Percentiles rank a stretch among this genome's conserved stretches.
These are phyloP conservation scores for Nemotelus pantherinus DNA, from an alignment of 2,888 invertebrate genomes.

Conservation along the genomic window DNA sequence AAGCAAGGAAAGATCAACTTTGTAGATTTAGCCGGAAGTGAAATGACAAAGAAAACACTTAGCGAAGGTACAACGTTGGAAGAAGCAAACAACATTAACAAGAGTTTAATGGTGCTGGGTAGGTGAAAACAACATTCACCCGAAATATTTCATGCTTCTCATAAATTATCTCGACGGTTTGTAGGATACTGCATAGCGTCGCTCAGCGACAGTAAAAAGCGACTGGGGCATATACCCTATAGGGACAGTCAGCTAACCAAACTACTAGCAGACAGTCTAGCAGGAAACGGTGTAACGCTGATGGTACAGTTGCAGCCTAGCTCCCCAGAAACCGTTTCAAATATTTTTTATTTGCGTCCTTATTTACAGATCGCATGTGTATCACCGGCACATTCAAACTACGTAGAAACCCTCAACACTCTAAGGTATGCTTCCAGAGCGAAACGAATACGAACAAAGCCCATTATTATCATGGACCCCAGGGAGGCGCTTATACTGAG, in stretches of 20 bases:
- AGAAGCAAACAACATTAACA: conserved; percentile 96
- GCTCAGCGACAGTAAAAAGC: conserved; percentile 82
- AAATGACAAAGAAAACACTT: conserved; percentile 92
- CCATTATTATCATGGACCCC: conserved; percentile 94
- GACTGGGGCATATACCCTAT: conserved; percentile 89
- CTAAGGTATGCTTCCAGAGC: conserved; percentile 91
- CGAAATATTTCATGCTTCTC: background rate
- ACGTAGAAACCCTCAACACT: conserved; percentile 89
- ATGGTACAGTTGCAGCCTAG: conserved; percentile 73
- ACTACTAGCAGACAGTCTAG: conserved; percentile 89
- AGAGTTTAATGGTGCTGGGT: conserved; percentile 94
- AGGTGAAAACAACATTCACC: conserved; percentile 53
- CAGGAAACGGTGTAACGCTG: conserved; percentile 92
- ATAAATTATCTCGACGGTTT: conserved; percentile 41
- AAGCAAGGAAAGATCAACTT: conserved; percentile 95
- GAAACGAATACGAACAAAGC: conserved; percentile 91
- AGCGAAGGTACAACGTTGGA: conserved; percentile 88
- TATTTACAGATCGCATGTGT: conserved; percentile 86
- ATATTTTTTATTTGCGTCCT: background rate
- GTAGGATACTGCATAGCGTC: conserved; percentile 94
- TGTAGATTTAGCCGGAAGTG: conserved; percentile 96
- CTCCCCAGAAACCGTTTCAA: background rate
- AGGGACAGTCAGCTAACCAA: conserved; percentile 95
- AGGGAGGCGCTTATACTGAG: conserved; percentile 90
- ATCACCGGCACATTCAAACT: conserved; percentile 87